Evolutionary conservation across 2,113 vertebrate genomes (phyloP).

Genomic region (Solea solea): DNA sequence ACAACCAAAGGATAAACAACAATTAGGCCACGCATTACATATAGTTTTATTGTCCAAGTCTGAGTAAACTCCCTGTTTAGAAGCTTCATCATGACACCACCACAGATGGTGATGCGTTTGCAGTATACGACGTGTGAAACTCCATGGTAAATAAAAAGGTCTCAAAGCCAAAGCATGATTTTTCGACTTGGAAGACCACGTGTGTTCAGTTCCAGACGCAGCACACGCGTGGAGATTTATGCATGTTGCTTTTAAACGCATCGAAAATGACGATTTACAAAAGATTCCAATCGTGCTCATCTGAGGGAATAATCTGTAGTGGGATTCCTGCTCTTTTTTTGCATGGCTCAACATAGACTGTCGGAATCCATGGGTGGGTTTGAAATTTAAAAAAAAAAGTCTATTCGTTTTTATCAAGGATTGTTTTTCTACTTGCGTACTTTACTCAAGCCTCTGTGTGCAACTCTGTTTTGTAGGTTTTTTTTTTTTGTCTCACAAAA

Average conservation of each 20-base stretch:
- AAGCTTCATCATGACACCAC: conserved; percentile 15
- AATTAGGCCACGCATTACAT: conserved; percentile 22
- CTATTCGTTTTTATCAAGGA: conserved; percentile 66
- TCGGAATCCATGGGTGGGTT: conserved; percentile 36
- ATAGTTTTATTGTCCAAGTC: conserved; percentile 22
- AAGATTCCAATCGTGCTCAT: conserved; percentile 44
- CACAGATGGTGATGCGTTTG: conserved; percentile 12
- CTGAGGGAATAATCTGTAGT: conserved; percentile 34
- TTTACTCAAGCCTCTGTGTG: conserved; percentile 56
- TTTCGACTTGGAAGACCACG: conserved; percentile 38
- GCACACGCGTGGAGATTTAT: conserved; percentile 55
- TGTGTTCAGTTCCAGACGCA: conserved; percentile 35
- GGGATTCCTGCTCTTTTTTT: conserved; percentile 58
- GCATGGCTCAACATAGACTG: conserved; percentile 64
- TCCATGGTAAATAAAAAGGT: conserved; percentile 45
- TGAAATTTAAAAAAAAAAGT: conserved; percentile 67
- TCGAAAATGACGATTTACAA: conserved; percentile 2
- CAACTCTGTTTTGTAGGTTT: conserved; percentile 32
- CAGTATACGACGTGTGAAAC: conserved; percentile 19
- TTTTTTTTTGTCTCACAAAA: conserved; percentile 23
- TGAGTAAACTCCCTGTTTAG: conserved; percentile 29
- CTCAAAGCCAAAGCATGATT: conserved; percentile 72
- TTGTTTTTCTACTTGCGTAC: conserved; percentile 24
- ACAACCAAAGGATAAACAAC: conserved; percentile 68
- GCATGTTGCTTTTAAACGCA: conserved; percentile 54